Conservation (phyloP, 2,113 vertebrate genomes). For the Ginglymostoma cirratum region DNA sequence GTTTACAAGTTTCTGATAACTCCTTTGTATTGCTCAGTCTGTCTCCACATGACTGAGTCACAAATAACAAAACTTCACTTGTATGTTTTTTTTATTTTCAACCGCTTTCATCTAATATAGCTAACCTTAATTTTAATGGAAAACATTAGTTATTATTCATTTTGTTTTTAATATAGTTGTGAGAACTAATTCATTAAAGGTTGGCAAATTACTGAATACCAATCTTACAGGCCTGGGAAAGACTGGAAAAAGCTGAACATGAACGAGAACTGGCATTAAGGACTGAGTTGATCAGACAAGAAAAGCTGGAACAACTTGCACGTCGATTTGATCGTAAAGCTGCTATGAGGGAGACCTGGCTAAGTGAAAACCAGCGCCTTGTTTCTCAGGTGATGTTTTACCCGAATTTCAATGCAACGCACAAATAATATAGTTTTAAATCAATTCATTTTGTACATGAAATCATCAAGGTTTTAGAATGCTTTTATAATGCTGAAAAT, state of each 20-base stretch:
- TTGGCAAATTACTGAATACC: background rate
- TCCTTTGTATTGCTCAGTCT: background rate
- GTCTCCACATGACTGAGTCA: background rate
- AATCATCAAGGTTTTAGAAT: background rate
- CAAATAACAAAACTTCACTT: background rate
- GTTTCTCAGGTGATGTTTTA: constrained; percentile 78
- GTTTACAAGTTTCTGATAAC: background rate
- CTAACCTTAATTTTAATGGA: background rate
- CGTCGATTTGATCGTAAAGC: constrained; percentile 93
- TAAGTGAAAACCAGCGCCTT: constrained; percentile 91
- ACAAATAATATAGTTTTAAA: background rate
- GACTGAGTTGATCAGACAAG: constrained; percentile 90
- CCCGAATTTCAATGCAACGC: constrained; percentile 26
- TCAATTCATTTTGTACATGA: background rate
- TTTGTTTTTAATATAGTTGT: background rate
- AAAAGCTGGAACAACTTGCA: constrained; percentile 96
- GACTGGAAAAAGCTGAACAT: constrained; percentile 96
- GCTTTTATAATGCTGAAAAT: background rate
- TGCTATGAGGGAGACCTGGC: constrained; percentile 96
- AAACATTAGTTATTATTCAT: background rate
- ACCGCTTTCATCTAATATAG: background rate
- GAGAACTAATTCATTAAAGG: background rate
- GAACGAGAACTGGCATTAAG: constrained; percentile 91
- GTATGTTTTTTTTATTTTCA: background rate
- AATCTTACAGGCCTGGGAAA: constrained; percentile 80